Evolutionary conservation across 2,797 vertebrate genomes (phyloP).

Genomic region (Pampus argenteus): DNA sequence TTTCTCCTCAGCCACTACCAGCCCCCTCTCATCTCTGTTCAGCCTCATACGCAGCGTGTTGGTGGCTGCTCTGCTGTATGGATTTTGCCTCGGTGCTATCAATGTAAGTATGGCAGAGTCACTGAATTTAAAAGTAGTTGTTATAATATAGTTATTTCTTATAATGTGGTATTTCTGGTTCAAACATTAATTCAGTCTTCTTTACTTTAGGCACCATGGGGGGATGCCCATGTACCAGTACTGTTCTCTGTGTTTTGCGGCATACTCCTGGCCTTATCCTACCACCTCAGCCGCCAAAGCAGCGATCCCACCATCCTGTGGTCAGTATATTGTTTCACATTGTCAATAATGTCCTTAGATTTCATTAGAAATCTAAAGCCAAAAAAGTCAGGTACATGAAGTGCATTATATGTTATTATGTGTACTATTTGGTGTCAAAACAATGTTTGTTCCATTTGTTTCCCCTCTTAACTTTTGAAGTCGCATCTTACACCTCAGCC

Average conservation of each 20-base stretch:
- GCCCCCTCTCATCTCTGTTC: conserved; percentile 91
- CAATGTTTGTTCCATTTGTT: neutral
- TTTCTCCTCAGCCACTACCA: conserved; percentile 88
- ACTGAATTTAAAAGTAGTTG: neutral
- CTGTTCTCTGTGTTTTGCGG: conserved; percentile 94
- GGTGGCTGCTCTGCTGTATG: conserved; percentile 89
- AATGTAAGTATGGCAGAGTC: conserved; percentile 81
- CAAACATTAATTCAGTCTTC: conserved; percentile 3
- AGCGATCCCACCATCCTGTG: conserved; percentile 92
- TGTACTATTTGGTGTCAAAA: neutral
- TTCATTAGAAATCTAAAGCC: no score
- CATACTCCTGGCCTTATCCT: conserved; percentile 90
- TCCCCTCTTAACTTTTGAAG: neutral
- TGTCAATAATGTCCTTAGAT: neutral
- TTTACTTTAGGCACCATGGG: conserved; percentile 88
- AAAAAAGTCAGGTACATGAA: neutral
- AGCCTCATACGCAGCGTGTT: conserved; percentile 90
- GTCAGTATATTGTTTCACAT: conserved; percentile 76
- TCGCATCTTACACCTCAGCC: neutral
- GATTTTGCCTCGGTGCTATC: conserved; percentile 92
- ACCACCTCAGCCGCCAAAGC: conserved; percentile 94
- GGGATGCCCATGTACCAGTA: conserved; percentile 92
- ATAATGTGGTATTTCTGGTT: neutral
- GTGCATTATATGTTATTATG: neutral
- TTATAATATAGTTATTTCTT: no score